Conservation (phyloP, 1,140 invertebrate species). For the Streblospio benedicti region DNA sequence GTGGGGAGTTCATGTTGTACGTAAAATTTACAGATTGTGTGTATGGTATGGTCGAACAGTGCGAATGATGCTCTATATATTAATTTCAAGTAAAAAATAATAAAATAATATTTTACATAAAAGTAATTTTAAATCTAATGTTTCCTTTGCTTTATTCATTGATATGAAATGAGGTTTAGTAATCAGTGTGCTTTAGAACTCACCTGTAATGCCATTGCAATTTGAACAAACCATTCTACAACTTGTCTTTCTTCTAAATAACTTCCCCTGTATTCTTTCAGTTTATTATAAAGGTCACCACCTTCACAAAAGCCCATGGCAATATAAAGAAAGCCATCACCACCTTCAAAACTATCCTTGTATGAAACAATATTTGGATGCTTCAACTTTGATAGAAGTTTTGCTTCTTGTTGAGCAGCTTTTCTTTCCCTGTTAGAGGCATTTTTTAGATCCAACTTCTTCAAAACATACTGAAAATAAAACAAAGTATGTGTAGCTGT, state of each 20-base stretch:
- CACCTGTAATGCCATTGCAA: constrained; percentile 51
- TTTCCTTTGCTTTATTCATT: not conserved
- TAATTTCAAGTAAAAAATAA: not conserved
- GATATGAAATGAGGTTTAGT: not conserved
- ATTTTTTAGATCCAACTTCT: constrained; percentile 49
- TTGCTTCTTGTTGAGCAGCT: constrained; percentile 49
- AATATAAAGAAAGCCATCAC: constrained; percentile 48
- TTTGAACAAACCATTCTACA: constrained; percentile 54
- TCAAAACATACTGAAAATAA: constrained; percentile 50
- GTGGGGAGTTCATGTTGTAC: no score
- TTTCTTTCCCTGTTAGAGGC: constrained; percentile 44
- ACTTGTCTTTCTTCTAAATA: constrained; percentile 48
- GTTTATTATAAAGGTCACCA: constrained; percentile 50
- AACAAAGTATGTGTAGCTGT: not conserved
- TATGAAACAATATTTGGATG: constrained; percentile 54
- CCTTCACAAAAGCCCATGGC: constrained; percentile 54
- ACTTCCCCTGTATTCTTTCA: constrained; percentile 48
- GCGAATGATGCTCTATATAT: not conserved
- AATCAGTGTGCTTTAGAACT: not conserved
- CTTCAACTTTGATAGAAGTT: constrained; percentile 49
- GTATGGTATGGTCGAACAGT: no score
- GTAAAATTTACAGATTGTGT: no score
- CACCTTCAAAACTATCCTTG: constrained; percentile 50
- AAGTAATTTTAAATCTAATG: not conserved
- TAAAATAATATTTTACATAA: constrained; percentile 1